Evolutionary conservation across 2,888 invertebrate genomes (phyloP).

Genomic region (Urechis unicinctus): DNA sequence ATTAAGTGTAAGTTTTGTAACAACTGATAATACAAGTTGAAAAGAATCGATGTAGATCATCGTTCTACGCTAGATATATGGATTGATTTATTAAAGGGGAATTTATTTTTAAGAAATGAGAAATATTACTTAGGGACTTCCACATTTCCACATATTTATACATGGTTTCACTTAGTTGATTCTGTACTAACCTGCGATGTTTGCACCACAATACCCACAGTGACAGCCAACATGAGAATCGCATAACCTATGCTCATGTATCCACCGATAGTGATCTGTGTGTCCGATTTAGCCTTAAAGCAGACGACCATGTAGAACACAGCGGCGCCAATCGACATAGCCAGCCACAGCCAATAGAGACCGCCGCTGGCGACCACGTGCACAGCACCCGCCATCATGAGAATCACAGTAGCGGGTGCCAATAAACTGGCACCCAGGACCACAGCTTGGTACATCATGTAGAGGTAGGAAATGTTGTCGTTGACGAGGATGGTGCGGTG

Average conservation of each 20-base stretch:
- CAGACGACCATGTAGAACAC: conserved; percentile 32
- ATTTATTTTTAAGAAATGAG: neutral
- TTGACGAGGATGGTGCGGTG: conserved; percentile 29
- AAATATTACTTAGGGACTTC: no score
- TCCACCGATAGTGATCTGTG: conserved; percentile 35
- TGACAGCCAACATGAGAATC: conserved; percentile 43
- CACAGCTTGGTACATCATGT: conserved; percentile 32
- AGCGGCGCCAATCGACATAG: conserved; percentile 30
- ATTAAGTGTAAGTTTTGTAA: neutral
- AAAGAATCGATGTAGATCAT: no score
- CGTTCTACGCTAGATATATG: no score
- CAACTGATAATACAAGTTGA: neutral
- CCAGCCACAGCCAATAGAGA: conserved; percentile 30
- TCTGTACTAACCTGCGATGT: conserved; percentile 52
- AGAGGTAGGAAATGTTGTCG: conserved; percentile 34
- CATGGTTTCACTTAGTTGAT: no score
- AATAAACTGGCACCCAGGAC: conserved; percentile 30
- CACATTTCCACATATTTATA: no score
- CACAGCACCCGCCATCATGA: conserved; percentile 45
- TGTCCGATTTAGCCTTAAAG: conserved; percentile 27
- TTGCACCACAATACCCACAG: conserved; percentile 77
- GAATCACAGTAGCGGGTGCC: conserved; percentile 41
- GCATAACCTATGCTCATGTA: conserved; percentile 66
- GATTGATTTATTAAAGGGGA: no score
- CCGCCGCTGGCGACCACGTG: conserved; percentile 29